Conservation (phyloP, 2,888 invertebrate species). For the Spodoptera exigua region DNA sequence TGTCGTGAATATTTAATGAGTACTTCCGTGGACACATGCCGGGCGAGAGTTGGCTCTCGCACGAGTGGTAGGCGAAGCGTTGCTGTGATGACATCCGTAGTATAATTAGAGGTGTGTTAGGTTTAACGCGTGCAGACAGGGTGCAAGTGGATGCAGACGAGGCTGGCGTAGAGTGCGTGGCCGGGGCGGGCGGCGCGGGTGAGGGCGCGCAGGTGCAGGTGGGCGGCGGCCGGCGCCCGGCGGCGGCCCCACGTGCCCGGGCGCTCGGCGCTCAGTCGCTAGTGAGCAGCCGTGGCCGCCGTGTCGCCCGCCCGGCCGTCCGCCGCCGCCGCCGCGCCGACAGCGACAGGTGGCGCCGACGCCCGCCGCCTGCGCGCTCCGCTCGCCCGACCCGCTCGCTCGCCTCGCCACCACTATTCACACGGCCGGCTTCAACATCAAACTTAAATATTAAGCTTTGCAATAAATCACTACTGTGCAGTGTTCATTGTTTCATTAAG, state of each 20-base stretch:
- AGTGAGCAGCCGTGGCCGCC: slow-evolving; percentile 68
- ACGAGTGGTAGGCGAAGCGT: slow-evolving; percentile 10
- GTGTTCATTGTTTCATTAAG: slow-evolving; percentile 67
- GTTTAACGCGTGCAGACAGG: slow-evolving; percentile 52
- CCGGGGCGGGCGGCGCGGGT: slow-evolving; percentile 47
- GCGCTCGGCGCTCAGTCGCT: slow-evolving; percentile 76
- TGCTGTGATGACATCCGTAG: slow-evolving; percentile 14
- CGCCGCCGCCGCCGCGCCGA: slow-evolving; percentile 64
- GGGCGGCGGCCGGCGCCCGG: slow-evolving; percentile 83
- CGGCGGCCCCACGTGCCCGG: slow-evolving; percentile 81
- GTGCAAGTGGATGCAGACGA: slow-evolving; percentile 61
- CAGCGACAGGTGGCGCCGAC: slow-evolving; percentile 82
- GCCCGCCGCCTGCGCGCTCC: slow-evolving; percentile 81
- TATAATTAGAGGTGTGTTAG: slow-evolving; percentile 44
- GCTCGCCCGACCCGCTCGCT: slow-evolving; percentile 63
- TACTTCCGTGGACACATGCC: slow-evolving; percentile 26
- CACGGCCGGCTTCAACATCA: slow-evolving; percentile 73
- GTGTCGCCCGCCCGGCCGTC: slow-evolving; percentile 60
- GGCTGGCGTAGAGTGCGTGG: slow-evolving; percentile 42
- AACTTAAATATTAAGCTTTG: slow-evolving; percentile 77
- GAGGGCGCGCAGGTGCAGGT: slow-evolving; percentile 81
- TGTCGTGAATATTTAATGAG: slow-evolving; percentile 54
- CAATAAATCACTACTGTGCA: slow-evolving; percentile 74
- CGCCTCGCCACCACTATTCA: slow-evolving; percentile 61
- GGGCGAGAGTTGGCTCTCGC: slow-evolving; percentile 14